Base-by-base conservation (phyloP, 2,113 vertebrate species). In the Lepus timidus region DNA sequence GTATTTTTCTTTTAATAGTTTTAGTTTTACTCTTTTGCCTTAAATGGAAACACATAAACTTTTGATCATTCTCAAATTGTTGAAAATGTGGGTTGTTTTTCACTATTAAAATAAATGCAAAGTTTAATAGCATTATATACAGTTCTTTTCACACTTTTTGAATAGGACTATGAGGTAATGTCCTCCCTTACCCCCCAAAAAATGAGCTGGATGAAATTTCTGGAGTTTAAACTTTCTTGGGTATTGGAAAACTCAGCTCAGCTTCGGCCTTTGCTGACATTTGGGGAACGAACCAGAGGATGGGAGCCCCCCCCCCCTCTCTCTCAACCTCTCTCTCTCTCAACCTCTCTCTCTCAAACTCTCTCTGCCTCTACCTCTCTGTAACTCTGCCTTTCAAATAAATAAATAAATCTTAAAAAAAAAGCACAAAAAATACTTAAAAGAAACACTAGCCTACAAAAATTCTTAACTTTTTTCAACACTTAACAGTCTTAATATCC, bases 71-170 rank as follows among this genome's bases (percentile, higher is more conserved):
- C 62, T 3, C 11, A 33, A 71, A 29, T 70, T 78, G 31, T 80
- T 68, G 17, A n/a, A 62, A 6, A 62, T 62, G 12, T 80, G 61
- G 73, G 31, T 95, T 94, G 64, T 55, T 23, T 86, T 94, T 82
- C 51, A 9, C 52, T 90, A 12, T 76, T 85, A 75, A 80, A 88
- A 64, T 89, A 36, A 84, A 31, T 31, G 49, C 22, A 84, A 76
- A 88, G 71, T 79, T 90, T 85, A 89, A 65, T 36, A 78, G 31
- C 27, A 58, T 36, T 79, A 52, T 70, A 39, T 49, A 76, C 58
- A 61, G 25, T 75, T 68, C 33, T 68, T 76, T 17, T 82, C 25
- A 68, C 68, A 58, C 29, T 55, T 76, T 70, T 71, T 71, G 12
- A 95, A 81, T 76, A 55, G 14, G 25, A 22, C 0, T 71, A n/a